Evolutionary conservation across 2,888 invertebrate species (phyloP).

Genomic region (Lacanobia wlatinum): DNA sequence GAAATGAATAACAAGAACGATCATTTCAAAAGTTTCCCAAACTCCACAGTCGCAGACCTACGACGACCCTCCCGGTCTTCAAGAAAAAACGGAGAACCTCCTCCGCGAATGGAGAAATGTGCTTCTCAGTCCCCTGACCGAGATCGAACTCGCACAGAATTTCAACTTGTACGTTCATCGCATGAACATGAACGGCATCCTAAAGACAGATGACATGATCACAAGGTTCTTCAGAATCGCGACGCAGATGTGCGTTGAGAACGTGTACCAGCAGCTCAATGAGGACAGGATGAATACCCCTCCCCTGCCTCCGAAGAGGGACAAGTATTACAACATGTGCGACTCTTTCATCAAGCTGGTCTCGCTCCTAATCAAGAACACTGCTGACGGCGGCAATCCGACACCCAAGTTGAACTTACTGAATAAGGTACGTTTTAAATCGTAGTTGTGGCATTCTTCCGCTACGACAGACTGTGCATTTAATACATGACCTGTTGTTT

Average conservation of each 20-base stretch:
- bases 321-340: conserved; percentile 98
- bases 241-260: conserved; percentile 98
- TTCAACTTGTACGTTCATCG: conserved; percentile 98
- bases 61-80: conserved; percentile 97
- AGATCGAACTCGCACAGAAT: conserved; percentile 96
- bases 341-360: conserved; percentile 99
- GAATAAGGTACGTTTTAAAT: conserved; percentile 93
- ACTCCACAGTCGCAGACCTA: conserved; percentile 92
- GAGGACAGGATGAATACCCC: conserved; percentile 93
- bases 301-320: conserved; percentile 92
- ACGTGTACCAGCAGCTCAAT: conserved; percentile 95
- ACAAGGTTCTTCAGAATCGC: conserved; percentile 99
- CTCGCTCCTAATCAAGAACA: conserved; percentile 98
- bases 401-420: conserved; percentile 99
- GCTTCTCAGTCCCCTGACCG: conserved; percentile 95
- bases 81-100: conserved; percentile 98
- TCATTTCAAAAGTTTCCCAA: neutral
- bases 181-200: conserved; percentile 97
- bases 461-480: too few species aligned
- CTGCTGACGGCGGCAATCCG: conserved; percentile 97
- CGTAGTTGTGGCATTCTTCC: neutral
- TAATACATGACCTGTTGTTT: neutral
- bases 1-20: neutral
- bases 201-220: conserved; percentile 99
- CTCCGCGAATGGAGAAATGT: conserved; percentile 98